A percentile compares a stretch with the other conserved stretches of the same genome.
phyloP scores from a whole-genome alignment of 1,140 invertebrate genomes.

The Diabrotica undecimpunctata region DNA sequence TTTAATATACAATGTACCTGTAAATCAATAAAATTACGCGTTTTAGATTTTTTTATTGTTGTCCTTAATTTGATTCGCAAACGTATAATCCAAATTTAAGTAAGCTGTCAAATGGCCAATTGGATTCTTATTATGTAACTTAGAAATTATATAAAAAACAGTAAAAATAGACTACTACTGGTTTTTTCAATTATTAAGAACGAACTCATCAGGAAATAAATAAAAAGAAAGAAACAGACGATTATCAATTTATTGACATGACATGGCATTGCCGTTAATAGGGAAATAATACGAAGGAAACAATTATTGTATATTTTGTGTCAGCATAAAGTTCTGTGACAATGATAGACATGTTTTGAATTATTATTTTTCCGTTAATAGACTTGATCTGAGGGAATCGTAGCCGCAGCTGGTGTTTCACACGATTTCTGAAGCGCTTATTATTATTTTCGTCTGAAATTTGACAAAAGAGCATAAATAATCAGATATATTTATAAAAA shows the following conservation, averaged over 20 bases:
- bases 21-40: too few relatives aligned
- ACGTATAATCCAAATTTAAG: too few relatives aligned
- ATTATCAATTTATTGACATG: slow-evolving; percentile 18
- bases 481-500: background rate
- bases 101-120: too few relatives aligned
- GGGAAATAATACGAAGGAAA: slow-evolving; percentile 16
- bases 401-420: slow-evolving; percentile 4
- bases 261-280: slow-evolving; percentile 17
- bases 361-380: slow-evolving; percentile 11
- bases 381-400: slow-evolving; percentile 15
- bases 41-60: too few relatives aligned
- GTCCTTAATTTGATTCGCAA: too few relatives aligned
- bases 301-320: slow-evolving; percentile 15
- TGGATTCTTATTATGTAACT: too few relatives aligned
- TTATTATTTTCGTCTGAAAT: slow-evolving; percentile 10
- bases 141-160: too few relatives aligned
- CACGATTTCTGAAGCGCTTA: slow-evolving; percentile 8
- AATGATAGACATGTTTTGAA: slow-evolving; percentile 19
- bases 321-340: slow-evolving; percentile 4
- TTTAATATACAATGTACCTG: too few relatives aligned
- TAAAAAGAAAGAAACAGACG: slow-evolving; percentile 5
- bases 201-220: background rate
- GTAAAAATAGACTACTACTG: too few relatives aligned
- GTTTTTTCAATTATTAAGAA: background rate
- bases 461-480: slow-evolving; percentile 13